Evolutionary conservation across 2,113 vertebrate species (phyloP), one percentile per base, ranked within the genome.

Genomic region (Tamias sibiricus): DNA sequence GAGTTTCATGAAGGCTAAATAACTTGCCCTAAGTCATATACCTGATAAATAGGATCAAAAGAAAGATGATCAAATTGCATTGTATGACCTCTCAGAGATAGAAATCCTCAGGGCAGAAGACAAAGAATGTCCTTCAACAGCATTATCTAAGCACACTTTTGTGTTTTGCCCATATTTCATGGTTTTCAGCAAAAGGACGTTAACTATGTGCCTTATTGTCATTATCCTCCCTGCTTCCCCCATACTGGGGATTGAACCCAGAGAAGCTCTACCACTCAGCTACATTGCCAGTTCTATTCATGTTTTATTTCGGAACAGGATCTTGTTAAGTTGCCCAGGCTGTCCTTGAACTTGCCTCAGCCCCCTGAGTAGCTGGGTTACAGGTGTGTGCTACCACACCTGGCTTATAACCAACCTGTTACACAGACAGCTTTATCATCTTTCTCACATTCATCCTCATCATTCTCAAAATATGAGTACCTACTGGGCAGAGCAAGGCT

Each of bases 1-100:
- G 54, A 90, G 62, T 68, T 37, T 96, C 28, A 28, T 11, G 28
- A 79, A 57, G 32, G 20, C 79, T 85, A 94, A 96, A 68, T 77
- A 68, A 62, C 32, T 92, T 68, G 12, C 8, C 20, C n/a, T n/a
- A 95, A 97, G 69, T 89, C 28, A 89, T 49, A 26, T 20, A 64
- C 8, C n/a, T 80, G n/a, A 54, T 35, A 85, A 7, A 37, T 12
- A 44, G 47, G 88, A 17, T 59, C 49, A 40, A 85, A 89, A 94
- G 22, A 91, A 96, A 57, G 69, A n/a, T 24, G 19, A 66, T n/a
- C 10, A 47, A 47, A 28, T 66, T 87, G 49, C 71, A 47, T 26
- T 54, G 22, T 16, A 8, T 4, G 8, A 20, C 4, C 22, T 87
- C 22, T 84, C 22, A 40, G 47, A 86, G 37, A 20, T 10, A 30